Evolutionary conservation across 2,113 vertebrate genomes (phyloP).

Genomic region (Ciconia maguari): DNA sequence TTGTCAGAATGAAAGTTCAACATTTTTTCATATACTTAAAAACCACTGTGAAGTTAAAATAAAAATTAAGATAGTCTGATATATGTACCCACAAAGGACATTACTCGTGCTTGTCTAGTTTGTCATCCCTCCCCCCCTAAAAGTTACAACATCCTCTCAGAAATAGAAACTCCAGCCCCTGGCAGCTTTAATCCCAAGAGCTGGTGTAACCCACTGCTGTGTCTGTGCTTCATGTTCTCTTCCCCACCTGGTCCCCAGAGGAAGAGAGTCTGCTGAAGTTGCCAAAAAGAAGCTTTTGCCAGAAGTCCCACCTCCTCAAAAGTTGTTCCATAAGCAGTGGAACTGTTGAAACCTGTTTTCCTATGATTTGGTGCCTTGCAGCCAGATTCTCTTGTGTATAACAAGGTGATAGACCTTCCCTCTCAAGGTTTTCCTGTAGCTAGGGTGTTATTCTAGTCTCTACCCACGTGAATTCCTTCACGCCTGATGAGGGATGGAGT

Average conservation of each 20-base stretch:
- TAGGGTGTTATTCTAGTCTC: background rate
- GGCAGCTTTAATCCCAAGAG: background rate
- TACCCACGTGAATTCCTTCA: background rate
- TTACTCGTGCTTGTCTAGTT: background rate
- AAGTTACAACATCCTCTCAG: background rate
- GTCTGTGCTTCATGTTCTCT: background rate
- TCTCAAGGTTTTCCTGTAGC: background rate
- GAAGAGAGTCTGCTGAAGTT: background rate
- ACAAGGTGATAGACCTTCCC: background rate
- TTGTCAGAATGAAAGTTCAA: background rate
- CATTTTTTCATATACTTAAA: background rate
- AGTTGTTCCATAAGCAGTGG: slow-evolving; percentile 25
- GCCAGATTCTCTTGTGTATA: background rate
- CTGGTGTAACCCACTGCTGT: background rate
- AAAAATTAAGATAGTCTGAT: background rate
- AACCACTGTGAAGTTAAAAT: background rate
- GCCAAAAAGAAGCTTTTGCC: slow-evolving; percentile 11
- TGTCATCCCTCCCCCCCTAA: accelerated
- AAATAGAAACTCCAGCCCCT: background rate
- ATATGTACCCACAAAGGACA: background rate
- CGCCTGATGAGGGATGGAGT: accelerated
- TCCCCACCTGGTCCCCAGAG: background rate
- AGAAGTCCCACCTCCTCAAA: slow-evolving; percentile 41
- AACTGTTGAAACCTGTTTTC: slow-evolving; percentile 18
- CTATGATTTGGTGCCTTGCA: background rate